Conservation (phyloP, 2,888 invertebrate genomes). For the Eristalis pertinax region DNA sequence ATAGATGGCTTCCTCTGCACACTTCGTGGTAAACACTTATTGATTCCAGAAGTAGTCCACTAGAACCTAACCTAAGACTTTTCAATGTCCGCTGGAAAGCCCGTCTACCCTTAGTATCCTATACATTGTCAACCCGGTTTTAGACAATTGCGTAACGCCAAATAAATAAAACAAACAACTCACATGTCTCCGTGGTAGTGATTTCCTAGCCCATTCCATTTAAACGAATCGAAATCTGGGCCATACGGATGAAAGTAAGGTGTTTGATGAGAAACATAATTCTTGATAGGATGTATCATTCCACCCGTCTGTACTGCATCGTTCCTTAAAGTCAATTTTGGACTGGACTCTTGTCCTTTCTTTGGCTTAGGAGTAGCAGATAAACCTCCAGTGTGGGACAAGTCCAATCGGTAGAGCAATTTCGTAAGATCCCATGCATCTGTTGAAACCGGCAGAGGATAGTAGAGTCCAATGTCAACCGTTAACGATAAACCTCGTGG, state of each 20-base stretch:
- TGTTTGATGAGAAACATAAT: background rate
- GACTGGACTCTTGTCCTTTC: background rate
- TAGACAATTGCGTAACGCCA: too few species aligned
- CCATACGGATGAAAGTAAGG: background rate
- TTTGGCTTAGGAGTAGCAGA: conserved; percentile 23
- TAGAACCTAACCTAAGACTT: too few species aligned
- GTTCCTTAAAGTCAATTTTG: background rate
- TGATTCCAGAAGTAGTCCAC: too few species aligned
- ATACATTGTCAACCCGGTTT: too few species aligned
- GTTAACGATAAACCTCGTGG: conserved; percentile 31
- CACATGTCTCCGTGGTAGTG: background rate
- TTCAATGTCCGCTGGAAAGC: too few species aligned
- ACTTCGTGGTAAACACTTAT: too few species aligned
- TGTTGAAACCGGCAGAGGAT: conserved; percentile 21
- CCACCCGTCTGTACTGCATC: background rate
- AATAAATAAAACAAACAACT: background rate
- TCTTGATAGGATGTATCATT: background rate
- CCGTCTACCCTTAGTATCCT: too few species aligned
- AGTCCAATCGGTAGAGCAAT: conserved; percentile 13
- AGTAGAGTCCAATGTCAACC: conserved; percentile 40
- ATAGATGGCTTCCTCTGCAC: too few species aligned
- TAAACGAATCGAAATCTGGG: background rate
- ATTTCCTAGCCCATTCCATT: background rate
- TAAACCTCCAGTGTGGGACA: conserved; percentile 14
- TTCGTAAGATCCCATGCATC: conserved; percentile 35